phyloP scores from a whole-genome alignment of 2,888 invertebrate species.

The Scrobipalpa atriplicella region DNA sequence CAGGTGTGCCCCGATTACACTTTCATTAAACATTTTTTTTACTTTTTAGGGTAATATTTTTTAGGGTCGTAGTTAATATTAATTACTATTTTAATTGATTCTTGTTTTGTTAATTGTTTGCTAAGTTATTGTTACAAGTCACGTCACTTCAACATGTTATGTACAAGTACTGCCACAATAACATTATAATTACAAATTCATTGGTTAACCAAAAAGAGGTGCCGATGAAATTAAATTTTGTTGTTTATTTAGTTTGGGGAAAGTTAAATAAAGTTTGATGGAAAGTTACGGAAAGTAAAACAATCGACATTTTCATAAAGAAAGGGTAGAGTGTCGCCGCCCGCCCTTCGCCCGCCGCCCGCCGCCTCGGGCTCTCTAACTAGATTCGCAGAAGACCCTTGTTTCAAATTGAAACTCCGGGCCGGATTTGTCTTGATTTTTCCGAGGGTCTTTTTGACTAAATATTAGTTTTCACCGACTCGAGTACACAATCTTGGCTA shows the following conservation, averaged over 20 bases:
- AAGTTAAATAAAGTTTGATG: conserved; percentile 17
- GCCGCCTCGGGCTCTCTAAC: conserved; percentile 13
- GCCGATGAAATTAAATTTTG: background rate
- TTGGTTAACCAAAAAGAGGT: background rate
- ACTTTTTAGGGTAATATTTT: background rate
- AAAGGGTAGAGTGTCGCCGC: conserved; percentile 6
- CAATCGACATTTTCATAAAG: conserved; percentile 18
- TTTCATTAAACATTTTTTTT: conserved; percentile 3
- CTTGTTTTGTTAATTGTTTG: too few relatives aligned
- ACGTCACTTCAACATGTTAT: background rate
- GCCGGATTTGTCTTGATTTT: conserved; percentile 20
- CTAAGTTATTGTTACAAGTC: background rate
- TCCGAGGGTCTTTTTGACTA: conserved; percentile 17
- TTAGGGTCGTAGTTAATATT: background rate
- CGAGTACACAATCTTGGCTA: background rate
- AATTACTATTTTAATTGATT: too few relatives aligned
- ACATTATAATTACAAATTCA: background rate
- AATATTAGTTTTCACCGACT: conserved; percentile 14
- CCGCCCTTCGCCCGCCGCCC: background rate
- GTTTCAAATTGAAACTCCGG: conserved; percentile 23
- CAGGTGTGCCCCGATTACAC: conserved; percentile 7
- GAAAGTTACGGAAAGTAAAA: conserved; percentile 17
- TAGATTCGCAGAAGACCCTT: conserved; percentile 23
- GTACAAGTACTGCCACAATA: background rate
- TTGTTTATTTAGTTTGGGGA: conserved; percentile 6